Conservation (phyloP, 2,113 vertebrate genomes). For the Capricornis sumatraensis region DNA sequence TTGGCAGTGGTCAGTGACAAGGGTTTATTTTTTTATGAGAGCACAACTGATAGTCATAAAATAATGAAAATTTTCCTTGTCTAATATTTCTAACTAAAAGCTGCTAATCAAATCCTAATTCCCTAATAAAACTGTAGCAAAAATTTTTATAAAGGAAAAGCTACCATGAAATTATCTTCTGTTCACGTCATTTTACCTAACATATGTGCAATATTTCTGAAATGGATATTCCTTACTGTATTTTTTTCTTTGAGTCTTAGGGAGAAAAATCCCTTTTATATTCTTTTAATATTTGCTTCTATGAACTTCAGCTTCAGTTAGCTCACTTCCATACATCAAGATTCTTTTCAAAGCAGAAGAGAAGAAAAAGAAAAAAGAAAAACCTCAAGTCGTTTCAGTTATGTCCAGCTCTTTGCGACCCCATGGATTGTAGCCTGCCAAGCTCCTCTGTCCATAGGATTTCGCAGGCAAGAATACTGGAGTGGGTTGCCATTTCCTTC, state of each 20-base stretch:
- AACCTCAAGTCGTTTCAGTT: neutral
- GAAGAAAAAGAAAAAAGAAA: neutral
- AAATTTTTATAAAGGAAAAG: neutral
- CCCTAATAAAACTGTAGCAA: neutral
- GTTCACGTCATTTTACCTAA: neutral
- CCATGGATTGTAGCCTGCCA: neutral
- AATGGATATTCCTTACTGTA: neutral
- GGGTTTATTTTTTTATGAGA: neutral
- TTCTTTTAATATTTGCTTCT: neutral
- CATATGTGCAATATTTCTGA: neutral
- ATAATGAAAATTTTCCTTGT: neutral
- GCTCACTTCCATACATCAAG: neutral
- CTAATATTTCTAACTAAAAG: neutral
- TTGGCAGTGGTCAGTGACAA: neutral
- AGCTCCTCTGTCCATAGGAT: neutral
- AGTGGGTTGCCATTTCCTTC: neutral
- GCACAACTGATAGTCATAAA: neutral
- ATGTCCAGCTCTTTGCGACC: neutral
- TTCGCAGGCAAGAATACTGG: neutral
- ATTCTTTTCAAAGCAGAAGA: slow-evolving; percentile 12
- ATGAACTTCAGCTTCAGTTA: neutral
- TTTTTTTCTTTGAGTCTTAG: neutral
- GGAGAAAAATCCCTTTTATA: neutral
- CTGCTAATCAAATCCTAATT: neutral
- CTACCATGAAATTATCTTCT: neutral